Evolutionary conservation across 1,140 invertebrate genomes (phyloP).

Genomic region (Scaptomyza graminum): DNA sequence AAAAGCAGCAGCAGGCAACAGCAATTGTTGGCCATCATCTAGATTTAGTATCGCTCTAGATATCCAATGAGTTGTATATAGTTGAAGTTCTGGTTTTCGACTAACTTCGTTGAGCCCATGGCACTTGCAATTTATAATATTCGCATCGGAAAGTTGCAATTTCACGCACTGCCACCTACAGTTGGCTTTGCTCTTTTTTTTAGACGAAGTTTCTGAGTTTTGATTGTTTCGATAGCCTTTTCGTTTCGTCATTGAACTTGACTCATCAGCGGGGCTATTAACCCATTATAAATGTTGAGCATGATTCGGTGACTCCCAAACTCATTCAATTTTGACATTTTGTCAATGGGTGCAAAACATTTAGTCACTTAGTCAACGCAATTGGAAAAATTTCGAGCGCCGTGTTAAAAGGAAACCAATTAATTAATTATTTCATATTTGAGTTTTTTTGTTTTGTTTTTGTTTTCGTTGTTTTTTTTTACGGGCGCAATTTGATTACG

Average conservation of each 20-base stretch:
- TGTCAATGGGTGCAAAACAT: constrained; percentile 46
- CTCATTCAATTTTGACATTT: constrained; percentile 22
- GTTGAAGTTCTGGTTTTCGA: constrained; percentile 23
- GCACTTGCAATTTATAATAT: constrained; percentile 56
- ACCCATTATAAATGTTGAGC: constrained; percentile 37
- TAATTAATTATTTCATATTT: constrained; percentile 38
- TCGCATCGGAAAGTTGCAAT: constrained; percentile 43
- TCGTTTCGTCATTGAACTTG: constrained; percentile 81
- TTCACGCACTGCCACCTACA: constrained; percentile 59
- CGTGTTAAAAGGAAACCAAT: constrained; percentile 3
- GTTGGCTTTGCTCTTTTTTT: constrained; percentile 25
- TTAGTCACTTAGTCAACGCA: constrained; percentile 50
- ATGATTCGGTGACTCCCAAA: constrained; percentile 29
- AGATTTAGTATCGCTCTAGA: not conserved
- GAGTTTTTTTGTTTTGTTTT: constrained; percentile 15
- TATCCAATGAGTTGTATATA: constrained; percentile 18
- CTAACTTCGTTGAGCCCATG: constrained; percentile 26
- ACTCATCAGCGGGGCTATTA: constrained; percentile 71
- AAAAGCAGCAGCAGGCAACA: constrained; percentile 36
- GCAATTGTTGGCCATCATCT: constrained; percentile 25
- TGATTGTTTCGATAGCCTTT: not conserved
- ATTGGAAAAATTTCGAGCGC: too few species aligned
- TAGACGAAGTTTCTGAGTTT: constrained; percentile 10
- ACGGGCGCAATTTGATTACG: constrained; percentile 54
- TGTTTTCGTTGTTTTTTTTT: not conserved